A percentile compares a stretch with the other conserved stretches of the same genome.
phyloP scores from a whole-genome alignment of 2,888 invertebrate species.

The Colostygia pectinataria region DNA sequence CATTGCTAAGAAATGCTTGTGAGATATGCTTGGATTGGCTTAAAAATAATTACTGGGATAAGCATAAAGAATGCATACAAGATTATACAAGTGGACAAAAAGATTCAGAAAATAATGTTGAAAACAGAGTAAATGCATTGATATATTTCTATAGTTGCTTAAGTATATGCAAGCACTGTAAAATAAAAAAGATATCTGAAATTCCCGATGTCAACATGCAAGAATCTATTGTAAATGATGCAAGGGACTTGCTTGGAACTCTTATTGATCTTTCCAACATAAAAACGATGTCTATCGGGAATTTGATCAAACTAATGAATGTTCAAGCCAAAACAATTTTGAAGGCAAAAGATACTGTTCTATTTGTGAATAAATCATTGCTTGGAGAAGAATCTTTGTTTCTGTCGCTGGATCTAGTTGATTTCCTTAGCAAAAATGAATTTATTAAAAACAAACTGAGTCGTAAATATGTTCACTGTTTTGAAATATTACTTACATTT shows the following conservation, averaged over 20 bases:
- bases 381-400: slow-evolving; percentile 63
- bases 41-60: slow-evolving; percentile 85
- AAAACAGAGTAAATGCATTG: slow-evolving; percentile 55
- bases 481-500: slow-evolving; percentile 79
- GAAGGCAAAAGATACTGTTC: slow-evolving; percentile 43
- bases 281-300: slow-evolving; percentile 55
- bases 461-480: slow-evolving; percentile 65
- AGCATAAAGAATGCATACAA: slow-evolving; percentile 74
- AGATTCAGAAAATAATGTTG: slow-evolving; percentile 43
- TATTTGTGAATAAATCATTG: slow-evolving; percentile 53
- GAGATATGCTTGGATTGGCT: slow-evolving; percentile 87
- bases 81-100: slow-evolving; percentile 64
- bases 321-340: slow-evolving; percentile 53
- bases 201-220: slow-evolving; percentile 60
- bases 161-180: slow-evolving; percentile 65
- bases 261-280: slow-evolving; percentile 57
- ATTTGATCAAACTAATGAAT: slow-evolving; percentile 54
- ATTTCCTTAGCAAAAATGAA: slow-evolving; percentile 48
- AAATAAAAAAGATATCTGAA: slow-evolving; percentile 64
- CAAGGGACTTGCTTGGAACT: slow-evolving; percentile 59
- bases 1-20: slow-evolving; percentile 84
- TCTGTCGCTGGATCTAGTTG: slow-evolving; percentile 60
- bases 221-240: slow-evolving; percentile 63
- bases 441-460: slow-evolving; percentile 48
- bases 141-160: slow-evolving; percentile 66